phyloP scores from a whole-genome alignment of 2,888 invertebrate species.

The Pseudococcus longispinus region DNA sequence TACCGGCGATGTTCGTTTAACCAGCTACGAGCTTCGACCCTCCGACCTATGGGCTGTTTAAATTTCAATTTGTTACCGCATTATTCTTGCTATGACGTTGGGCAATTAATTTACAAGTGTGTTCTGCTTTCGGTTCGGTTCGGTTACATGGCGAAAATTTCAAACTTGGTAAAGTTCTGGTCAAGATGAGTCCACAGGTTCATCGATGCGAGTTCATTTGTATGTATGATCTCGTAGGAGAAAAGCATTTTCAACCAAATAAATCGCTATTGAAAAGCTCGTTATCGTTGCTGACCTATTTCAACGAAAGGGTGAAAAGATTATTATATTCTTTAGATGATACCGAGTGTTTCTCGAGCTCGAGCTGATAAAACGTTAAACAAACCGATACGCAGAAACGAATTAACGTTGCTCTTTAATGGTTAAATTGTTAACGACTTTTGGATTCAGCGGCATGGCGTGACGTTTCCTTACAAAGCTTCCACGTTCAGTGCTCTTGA shows the following conservation, averaged over 20 bases:
- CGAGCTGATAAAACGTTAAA: constrained; percentile 18
- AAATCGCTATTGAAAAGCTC: not conserved
- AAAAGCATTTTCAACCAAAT: not conserved
- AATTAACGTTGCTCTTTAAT: constrained; percentile 3
- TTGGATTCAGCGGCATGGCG: not conserved
- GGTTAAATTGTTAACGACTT: constrained; percentile 24
- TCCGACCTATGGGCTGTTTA: not conserved
- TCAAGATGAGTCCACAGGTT: not conserved
- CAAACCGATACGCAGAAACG: not conserved
- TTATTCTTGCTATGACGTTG: not conserved
- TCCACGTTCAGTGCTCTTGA: not conserved
- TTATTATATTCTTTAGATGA: not conserved
- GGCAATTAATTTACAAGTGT: not conserved
- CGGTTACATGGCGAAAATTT: not conserved
- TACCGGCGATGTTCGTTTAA: not conserved
- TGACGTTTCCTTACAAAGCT: not conserved
- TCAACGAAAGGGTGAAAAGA: not conserved
- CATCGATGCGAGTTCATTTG: not conserved
- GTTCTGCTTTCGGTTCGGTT: too few species aligned
- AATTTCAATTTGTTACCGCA: constrained; percentile 21
- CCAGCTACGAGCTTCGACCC: not conserved
- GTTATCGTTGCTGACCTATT: not conserved
- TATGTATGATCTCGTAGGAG: not conserved
- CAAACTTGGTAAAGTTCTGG: not conserved
- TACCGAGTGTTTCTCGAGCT: not conserved